These are phyloP conservation scores for Lysiphlebus fabarum DNA, from an alignment of 1,140 invertebrate species.

Conservation along the genomic window DNA sequence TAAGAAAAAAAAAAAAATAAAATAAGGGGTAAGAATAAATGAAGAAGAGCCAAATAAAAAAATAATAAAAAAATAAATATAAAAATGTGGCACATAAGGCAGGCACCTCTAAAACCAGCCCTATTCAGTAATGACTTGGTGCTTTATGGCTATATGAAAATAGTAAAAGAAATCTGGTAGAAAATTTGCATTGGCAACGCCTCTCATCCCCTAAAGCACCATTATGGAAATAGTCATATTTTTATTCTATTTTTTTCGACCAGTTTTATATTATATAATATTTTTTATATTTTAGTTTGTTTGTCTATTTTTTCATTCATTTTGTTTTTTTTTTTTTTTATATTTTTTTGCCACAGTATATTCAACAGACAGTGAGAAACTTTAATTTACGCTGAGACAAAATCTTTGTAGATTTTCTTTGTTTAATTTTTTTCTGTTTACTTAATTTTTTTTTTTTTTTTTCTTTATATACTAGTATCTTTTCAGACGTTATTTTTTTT, in stretches of 20 bases:
- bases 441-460: too few species aligned
- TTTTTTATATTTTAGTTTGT: too few species aligned
- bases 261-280: too few species aligned
- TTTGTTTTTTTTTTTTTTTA: too few species aligned
- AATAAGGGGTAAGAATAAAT: too few species aligned
- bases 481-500: too few species aligned
- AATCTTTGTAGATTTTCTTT: background rate
- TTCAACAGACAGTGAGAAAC: background rate
- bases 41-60: slow-evolving; percentile 8
- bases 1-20: too few species aligned
- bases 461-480: too few species aligned
- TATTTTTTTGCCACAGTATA: too few species aligned
- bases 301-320: too few species aligned
- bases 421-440: too few species aligned
- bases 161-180: slow-evolving; percentile 9
- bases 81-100: slow-evolving; percentile 22
- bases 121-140: slow-evolving; percentile 17
- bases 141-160: slow-evolving; percentile 5
- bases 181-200: slow-evolving; percentile 20
- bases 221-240: slow-evolving; percentile 21
- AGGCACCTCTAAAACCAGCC: slow-evolving; percentile 14
- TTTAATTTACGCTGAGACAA: slow-evolving; percentile 19
- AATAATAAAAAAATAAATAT: background rate
- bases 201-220: background rate
- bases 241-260: slow-evolving; percentile 5